Conservation (phyloP, 2,888 invertebrate genomes). For the Electrophaes corylata region DNA sequence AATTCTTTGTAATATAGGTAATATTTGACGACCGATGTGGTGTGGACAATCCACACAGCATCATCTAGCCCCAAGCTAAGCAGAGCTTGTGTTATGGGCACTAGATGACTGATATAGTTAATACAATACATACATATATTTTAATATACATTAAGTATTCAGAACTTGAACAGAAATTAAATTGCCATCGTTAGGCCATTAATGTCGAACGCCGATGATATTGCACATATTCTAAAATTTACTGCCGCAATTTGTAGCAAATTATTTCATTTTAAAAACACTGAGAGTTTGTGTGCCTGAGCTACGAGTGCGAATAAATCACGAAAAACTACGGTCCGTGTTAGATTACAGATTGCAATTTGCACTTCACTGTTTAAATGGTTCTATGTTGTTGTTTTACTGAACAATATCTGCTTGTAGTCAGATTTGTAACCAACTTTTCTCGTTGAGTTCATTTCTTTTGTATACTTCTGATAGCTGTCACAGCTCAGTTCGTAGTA, state of each 20-base stretch:
- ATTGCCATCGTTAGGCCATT: constrained; percentile 13
- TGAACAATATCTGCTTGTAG: background rate
- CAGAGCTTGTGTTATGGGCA: too few species aligned
- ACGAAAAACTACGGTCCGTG: constrained; percentile 21
- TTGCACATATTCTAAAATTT: constrained; percentile 31
- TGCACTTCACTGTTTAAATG: constrained; percentile 24
- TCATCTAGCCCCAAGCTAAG: too few species aligned
- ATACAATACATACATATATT: too few species aligned
- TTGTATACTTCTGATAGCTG: background rate
- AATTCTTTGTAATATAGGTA: too few species aligned
- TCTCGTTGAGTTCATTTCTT: background rate
- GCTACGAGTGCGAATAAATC: constrained; percentile 30
- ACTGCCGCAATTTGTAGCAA: constrained; percentile 26
- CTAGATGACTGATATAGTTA: too few species aligned
- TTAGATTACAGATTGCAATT: constrained; percentile 30
- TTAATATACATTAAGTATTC: too few species aligned
- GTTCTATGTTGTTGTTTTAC: constrained; percentile 17
- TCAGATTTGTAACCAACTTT: constrained; percentile 1
- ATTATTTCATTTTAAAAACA: constrained; percentile 35
- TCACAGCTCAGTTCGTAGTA: too few species aligned
- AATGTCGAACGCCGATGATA: constrained; percentile 21
- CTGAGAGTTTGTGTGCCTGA: constrained; percentile 13
- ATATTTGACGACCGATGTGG: too few species aligned
- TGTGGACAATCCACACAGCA: too few species aligned
- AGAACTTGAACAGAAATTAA: constrained; percentile 12